A percentile compares a stretch with the other conserved stretches of the same genome.
phyloP scores from a whole-genome alignment of 2,113 vertebrate species.

The Nesoenas mayeri region DNA sequence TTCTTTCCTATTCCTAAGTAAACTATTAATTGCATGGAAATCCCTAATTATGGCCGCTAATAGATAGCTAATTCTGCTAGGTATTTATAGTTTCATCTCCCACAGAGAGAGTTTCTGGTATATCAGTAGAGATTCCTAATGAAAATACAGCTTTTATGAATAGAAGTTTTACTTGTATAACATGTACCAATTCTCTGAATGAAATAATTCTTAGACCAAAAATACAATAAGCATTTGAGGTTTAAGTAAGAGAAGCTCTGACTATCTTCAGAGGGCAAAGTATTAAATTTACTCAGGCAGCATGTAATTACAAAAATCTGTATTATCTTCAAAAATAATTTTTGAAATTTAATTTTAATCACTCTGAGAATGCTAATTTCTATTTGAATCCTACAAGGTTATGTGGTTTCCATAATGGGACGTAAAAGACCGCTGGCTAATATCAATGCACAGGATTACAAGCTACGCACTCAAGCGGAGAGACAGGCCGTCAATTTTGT shows the following conservation, averaged over 20 bases:
- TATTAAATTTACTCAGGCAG: background rate
- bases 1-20: constrained; percentile 33
- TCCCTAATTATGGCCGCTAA: constrained; percentile 19
- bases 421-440: constrained; percentile 82
- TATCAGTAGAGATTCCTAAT: background rate
- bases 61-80: constrained; percentile 20
- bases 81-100: constrained; percentile 45
- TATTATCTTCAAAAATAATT: background rate
- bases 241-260: background rate
- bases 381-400: constrained; percentile 72
- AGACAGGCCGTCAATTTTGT: constrained; percentile 94
- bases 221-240: background rate
- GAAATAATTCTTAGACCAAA: background rate
- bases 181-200: background rate
- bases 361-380: background rate
- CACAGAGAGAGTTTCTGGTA: background rate
- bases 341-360: background rate
- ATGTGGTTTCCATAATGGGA: constrained; percentile 87
- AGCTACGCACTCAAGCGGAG: constrained; percentile 85
- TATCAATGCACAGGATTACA: constrained; percentile 78
- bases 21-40: background rate
- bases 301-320: background rate
- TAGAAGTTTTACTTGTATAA: background rate
- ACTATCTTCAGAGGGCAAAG: background rate
- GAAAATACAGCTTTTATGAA: background rate